Base-by-base conservation (phyloP, 2,888 invertebrate species). In the Torymus texanus region DNA sequence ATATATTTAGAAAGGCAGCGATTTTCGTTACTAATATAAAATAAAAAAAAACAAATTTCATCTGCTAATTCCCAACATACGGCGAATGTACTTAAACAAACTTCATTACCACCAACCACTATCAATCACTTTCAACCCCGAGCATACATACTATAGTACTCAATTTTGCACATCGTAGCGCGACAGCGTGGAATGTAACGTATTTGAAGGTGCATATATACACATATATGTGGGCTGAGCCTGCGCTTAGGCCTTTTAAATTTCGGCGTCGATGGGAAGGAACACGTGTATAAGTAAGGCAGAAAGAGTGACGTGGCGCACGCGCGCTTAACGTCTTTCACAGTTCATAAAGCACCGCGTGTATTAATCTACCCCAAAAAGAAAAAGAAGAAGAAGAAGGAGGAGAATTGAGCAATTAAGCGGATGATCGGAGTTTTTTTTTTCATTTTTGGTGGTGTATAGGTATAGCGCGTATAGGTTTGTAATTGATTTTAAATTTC, bases 331-430 rank as follows among this genome's bases (percentile, higher is more conserved):
- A 75, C 79, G 70, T 75, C 63, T 71, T 79, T 75, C 61, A 72
- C 72, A 67, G 72, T 66, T 79, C 79, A 79, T 79, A 75, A 66
- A 61, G 50, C 61, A 0, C 41, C 41, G 41, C 41, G 24, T 11
- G 21, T 67, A 72, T 75, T 71, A 79, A 79, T 72, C 79, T 62
- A 67, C 41, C 66, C 61, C 59, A 72, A 59, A 18, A 53, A 4
- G 10, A 4, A 13, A 24, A 14, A 13, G 68, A 12, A 63, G 18
- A 55, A n/a, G 18, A 21, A 75, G 65, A 72, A 59, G 68, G n/a
- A 63, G 18, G 61, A n/a, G 18, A 21, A 75, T 75, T 61, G 21
- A 71, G 75, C 75, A 66, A 75, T 75, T 71, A 71, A n/a, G 58
- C 58, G 0, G 29, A 58, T 58, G 67, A 50, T 29, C 18, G 61